Conservation (phyloP, 2,888 invertebrate species). For the Smittia aterrima region DNA sequence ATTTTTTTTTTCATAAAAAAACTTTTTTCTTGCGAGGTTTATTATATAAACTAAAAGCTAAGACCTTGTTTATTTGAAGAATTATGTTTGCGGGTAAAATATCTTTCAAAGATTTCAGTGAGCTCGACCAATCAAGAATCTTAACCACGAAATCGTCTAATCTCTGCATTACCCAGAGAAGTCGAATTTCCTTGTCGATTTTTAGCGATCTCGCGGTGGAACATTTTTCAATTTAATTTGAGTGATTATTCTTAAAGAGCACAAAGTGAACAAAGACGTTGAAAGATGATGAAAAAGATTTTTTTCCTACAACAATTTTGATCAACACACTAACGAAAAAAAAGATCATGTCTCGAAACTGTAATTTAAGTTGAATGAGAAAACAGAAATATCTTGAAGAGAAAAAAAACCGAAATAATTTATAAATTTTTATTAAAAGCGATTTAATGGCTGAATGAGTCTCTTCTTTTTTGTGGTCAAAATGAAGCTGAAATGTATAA, state of each 20-base stretch:
- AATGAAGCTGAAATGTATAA: neutral
- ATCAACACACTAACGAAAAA: neutral
- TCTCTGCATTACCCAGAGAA: neutral
- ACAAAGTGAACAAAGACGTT: constrained; percentile 8
- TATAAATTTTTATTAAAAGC: constrained; percentile 21
- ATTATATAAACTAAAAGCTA: too few species aligned
- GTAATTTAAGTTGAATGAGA: neutral
- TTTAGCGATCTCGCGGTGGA: neutral
- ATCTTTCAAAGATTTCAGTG: too few species aligned
- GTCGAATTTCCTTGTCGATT: neutral
- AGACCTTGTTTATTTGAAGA: too few species aligned
- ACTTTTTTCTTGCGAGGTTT: neutral
- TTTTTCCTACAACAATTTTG: neutral
- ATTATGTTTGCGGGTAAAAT: too few species aligned
- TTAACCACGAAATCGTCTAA: too few species aligned
- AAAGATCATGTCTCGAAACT: constrained; percentile 15
- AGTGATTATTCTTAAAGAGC: constrained; percentile 18
- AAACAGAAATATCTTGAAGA: constrained; percentile 4
- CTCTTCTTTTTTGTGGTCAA: constrained; percentile 11
- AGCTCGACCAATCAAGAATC: too few species aligned
- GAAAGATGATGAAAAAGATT: constrained; percentile 7
- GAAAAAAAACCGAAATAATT: constrained; percentile 17
- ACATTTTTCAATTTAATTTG: constrained; percentile 16
- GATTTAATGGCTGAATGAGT: neutral
- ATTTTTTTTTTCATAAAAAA: neutral